phyloP scores from a whole-genome alignment of 2,888 invertebrate species.

The Quadroppia sp. region DNA sequence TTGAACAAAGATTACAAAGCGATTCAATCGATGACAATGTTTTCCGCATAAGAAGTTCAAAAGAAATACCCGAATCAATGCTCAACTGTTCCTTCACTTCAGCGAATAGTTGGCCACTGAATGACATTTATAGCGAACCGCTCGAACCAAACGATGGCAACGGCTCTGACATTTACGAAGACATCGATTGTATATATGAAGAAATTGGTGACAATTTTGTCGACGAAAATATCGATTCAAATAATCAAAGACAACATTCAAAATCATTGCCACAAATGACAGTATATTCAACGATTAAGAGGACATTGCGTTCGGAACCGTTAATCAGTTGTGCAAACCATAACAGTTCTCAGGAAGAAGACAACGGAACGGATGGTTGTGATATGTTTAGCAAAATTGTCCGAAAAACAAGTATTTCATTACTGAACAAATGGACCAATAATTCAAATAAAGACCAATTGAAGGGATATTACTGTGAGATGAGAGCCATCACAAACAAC shows the following conservation, averaged over 20 bases:
- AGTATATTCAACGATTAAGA: too few species aligned
- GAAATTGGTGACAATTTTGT: too few species aligned
- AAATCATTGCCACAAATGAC: too few species aligned
- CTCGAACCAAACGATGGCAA: background rate
- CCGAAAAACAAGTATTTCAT: background rate
- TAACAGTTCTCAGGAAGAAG: background rate
- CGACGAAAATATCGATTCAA: too few species aligned
- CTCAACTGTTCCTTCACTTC: conserved; percentile 13
- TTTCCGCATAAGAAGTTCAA: background rate
- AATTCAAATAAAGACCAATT: background rate
- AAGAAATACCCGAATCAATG: conserved; percentile 21
- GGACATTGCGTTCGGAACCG: background rate
- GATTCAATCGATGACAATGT: background rate
- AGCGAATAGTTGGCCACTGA: background rate
- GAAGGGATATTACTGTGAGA: conserved; percentile 1
- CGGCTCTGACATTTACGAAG: conserved; percentile 1
- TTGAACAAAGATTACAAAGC: background rate
- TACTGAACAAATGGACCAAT: background rate
- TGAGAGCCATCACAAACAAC: background rate
- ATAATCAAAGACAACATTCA: too few species aligned
- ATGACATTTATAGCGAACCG: conserved; percentile 12
- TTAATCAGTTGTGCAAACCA: background rate
- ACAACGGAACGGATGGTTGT: background rate
- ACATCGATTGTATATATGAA: background rate
- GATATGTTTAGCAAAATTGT: conserved; percentile 20